Conservation (phyloP, 1,140 invertebrate species). For the Leptoteleia sp. region DNA sequence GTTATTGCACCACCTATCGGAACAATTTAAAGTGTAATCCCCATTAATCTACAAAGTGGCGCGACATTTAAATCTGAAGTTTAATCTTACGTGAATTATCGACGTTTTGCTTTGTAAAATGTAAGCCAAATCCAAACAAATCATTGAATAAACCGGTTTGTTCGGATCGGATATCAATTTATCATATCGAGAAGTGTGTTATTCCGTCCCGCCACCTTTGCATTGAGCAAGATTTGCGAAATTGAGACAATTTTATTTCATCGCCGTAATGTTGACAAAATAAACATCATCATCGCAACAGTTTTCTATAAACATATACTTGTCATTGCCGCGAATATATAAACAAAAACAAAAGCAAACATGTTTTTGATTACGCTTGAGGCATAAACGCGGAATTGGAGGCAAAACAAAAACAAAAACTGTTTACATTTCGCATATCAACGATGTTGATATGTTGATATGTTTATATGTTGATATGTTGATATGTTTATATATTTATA, state of each 20-base stretch:
- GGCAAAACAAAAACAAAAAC: too few relatives aligned
- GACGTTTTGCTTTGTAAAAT: conserved; percentile 60
- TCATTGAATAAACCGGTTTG: conserved; percentile 58
- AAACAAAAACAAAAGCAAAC: too few relatives aligned
- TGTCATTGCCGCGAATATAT: too few relatives aligned
- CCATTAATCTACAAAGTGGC: conserved; percentile 58
- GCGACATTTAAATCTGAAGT: conserved; percentile 54
- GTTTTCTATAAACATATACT: too few relatives aligned
- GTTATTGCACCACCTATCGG: conserved; percentile 56
- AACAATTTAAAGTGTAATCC: conserved; percentile 57
- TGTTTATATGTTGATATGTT: too few relatives aligned
- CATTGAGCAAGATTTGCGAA: conserved; percentile 35
- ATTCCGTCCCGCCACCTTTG: conserved; percentile 30
- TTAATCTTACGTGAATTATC: conserved; percentile 60
- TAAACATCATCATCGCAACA: too few relatives aligned
- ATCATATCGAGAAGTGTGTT: conserved; percentile 54
- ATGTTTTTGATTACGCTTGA: too few relatives aligned
- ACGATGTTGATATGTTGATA: too few relatives aligned
- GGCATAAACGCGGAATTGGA: too few relatives aligned
- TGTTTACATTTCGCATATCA: too few relatives aligned
- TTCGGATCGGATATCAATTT: conserved; percentile 55
- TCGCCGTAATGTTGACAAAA: conserved; percentile 8
- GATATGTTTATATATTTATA: too few relatives aligned
- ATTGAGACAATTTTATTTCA: conserved; percentile 41
- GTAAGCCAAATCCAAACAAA: conserved; percentile 56